phyloP scores from a whole-genome alignment of 2,797 vertebrate genomes.

The Acipenser transmontanus region DNA sequence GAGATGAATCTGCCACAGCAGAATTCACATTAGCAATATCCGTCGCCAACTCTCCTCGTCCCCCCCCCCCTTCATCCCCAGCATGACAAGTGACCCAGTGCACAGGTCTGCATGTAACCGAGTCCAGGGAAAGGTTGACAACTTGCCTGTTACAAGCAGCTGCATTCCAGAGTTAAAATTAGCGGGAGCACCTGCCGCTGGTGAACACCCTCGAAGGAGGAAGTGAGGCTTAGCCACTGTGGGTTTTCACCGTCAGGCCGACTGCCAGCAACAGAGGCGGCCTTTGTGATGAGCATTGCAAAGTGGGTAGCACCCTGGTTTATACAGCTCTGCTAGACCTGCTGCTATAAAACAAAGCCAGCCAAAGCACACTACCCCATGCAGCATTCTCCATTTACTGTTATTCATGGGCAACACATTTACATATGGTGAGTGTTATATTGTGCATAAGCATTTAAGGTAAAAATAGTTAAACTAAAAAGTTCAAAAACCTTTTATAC shows the following conservation, averaged over 20 bases:
- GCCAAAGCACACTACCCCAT: background rate
- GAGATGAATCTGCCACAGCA: background rate
- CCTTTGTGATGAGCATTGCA: background rate
- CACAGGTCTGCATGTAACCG: background rate
- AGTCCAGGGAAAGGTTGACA: background rate
- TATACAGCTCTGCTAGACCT: background rate
- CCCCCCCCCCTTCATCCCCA: background rate
- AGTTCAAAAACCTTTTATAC: no score
- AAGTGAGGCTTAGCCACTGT: background rate
- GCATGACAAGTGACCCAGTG: slow-evolving; percentile 24
- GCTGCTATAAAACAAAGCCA: background rate
- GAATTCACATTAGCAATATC: slow-evolving; percentile 25
- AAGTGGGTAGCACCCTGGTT: background rate
- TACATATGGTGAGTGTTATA: no score
- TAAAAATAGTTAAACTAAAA: no score
- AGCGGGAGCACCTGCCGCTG: slow-evolving; percentile 4
- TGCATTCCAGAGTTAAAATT: slow-evolving; percentile 9
- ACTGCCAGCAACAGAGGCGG: background rate
- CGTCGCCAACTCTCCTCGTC: slow-evolving; percentile 13
- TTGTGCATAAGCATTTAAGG: no score
- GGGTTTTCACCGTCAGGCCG: background rate
- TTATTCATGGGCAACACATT: no score
- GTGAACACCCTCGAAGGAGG: background rate
- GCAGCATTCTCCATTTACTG: no score
- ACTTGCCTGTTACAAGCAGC: background rate